These are phyloP conservation scores for Lindbergichthys nudifrons DNA, from an alignment of 2,797 vertebrate genomes.

Conservation along the genomic window DNA sequence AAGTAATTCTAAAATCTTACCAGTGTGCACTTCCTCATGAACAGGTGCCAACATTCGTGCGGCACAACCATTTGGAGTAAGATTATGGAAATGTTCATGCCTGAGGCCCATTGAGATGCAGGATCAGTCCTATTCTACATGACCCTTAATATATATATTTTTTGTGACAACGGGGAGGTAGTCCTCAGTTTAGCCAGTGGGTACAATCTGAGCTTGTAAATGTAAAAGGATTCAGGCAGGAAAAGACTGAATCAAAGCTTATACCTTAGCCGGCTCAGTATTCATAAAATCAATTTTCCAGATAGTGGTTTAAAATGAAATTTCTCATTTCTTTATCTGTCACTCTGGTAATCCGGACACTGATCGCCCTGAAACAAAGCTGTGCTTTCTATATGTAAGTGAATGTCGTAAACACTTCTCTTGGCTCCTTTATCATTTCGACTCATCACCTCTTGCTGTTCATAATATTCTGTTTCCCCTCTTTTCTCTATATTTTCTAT, in stretches of 20 bases:
- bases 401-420: slow-evolving; percentile 59
- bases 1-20: slow-evolving; percentile 8
- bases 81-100: background rate
- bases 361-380: slow-evolving; percentile 69
- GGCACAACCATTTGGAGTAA: slow-evolving; percentile 1
- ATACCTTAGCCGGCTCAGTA: slow-evolving; percentile 54
- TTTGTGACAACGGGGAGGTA: slow-evolving; percentile 1
- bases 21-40: background rate
- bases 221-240: slow-evolving; percentile 59
- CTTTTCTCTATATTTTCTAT: slow-evolving; percentile 34
- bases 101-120: background rate
- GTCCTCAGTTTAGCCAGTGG: slow-evolving; percentile 14
- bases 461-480: slow-evolving; percentile 30
- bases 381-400: slow-evolving; percentile 63
- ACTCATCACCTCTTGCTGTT: slow-evolving; percentile 48
- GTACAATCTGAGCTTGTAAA: slow-evolving; percentile 49
- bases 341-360: slow-evolving; percentile 66
- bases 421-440: slow-evolving; percentile 58
- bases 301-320: slow-evolving; percentile 61
- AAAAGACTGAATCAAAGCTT: slow-evolving; percentile 57
- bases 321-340: slow-evolving; percentile 74
- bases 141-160: slow-evolving; percentile 2
- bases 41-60: background rate
- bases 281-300: slow-evolving; percentile 71
- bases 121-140: background rate